These are phyloP conservation scores for Tenthredo livida DNA, from an alignment of 2,888 invertebrate species.

Conservation along the genomic window DNA sequence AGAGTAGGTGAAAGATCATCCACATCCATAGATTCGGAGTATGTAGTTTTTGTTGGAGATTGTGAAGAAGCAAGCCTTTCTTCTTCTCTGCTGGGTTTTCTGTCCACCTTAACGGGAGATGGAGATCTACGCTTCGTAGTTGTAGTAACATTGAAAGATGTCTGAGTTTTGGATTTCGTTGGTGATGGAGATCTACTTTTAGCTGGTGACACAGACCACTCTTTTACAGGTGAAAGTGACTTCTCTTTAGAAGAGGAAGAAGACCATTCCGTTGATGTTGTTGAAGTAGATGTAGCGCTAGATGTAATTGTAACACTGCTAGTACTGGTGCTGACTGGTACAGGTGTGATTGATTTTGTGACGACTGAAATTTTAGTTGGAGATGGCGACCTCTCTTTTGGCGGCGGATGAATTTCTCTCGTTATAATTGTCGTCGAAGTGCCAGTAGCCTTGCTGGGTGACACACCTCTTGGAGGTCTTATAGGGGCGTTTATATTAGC, in stretches of 20 bases:
- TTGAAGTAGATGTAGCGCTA: slow-evolving; percentile 24
- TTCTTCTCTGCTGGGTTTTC: slow-evolving; percentile 32
- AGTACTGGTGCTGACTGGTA: slow-evolving; percentile 44
- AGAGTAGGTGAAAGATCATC: slow-evolving; percentile 22
- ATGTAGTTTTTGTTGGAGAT: background rate
- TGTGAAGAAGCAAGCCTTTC: slow-evolving; percentile 6
- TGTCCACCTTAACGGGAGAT: slow-evolving; percentile 27
- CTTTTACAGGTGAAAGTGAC: slow-evolving; percentile 40
- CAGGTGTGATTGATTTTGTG: slow-evolving; percentile 53
- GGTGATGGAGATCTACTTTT: slow-evolving; percentile 52
- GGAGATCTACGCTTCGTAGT: slow-evolving; percentile 29
- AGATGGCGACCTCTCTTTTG: slow-evolving; percentile 51
- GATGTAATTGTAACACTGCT: slow-evolving; percentile 49
- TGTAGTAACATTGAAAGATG: slow-evolving; percentile 45
- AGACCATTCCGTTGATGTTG: slow-evolving; percentile 16
- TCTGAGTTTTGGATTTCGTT: slow-evolving; percentile 51
- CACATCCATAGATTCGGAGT: slow-evolving; percentile 14
- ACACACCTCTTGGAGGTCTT: slow-evolving; percentile 52
- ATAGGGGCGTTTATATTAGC: slow-evolving; percentile 58
- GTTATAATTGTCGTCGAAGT: slow-evolving; percentile 71
- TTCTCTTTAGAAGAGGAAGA: slow-evolving; percentile 20
- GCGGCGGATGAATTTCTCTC: slow-evolving; percentile 62
- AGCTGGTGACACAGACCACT: slow-evolving; percentile 36
- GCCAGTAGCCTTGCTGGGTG: slow-evolving; percentile 65
- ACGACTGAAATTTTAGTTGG: slow-evolving; percentile 53